Evolutionary conservation across 2,113 vertebrate genomes (phyloP).

Genomic region (Onychostruthus taczanowskii): DNA sequence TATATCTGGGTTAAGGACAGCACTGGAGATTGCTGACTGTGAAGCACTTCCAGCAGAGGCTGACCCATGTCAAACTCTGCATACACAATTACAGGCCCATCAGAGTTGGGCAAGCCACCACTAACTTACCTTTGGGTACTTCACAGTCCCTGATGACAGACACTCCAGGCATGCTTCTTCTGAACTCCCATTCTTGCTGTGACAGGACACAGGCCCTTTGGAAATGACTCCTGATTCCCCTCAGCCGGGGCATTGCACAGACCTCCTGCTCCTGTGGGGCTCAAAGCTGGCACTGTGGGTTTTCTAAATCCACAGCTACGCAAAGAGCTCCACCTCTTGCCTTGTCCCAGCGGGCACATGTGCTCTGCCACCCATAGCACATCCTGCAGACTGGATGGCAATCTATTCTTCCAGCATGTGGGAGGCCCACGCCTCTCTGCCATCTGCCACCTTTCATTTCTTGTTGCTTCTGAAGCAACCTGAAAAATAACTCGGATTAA

Average conservation of each 20-base stretch:
- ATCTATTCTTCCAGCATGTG: not conserved
- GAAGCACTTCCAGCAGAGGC: not conserved
- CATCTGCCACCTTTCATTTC: slow-evolving; percentile 7
- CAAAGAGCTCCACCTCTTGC: not conserved
- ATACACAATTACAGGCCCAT: not conserved
- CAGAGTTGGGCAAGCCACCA: not conserved
- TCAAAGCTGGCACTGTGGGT: not conserved
- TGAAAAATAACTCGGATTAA: not conserved
- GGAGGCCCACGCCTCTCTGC: not conserved
- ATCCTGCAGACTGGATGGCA: not conserved
- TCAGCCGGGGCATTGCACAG: not conserved
- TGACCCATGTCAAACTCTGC: not conserved
- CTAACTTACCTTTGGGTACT: not conserved
- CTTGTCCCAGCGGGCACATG: not conserved
- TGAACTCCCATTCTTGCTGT: not conserved
- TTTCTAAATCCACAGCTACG: not conserved
- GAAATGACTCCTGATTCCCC: not conserved
- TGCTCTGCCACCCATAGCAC: not conserved
- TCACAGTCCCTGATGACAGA: not conserved
- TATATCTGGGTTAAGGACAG: not conserved
- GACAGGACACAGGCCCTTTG: not conserved
- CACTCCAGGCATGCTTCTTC: accelerated
- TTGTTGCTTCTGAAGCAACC: not conserved
- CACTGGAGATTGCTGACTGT: not conserved
- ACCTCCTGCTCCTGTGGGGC: accelerated